These are phyloP conservation scores for Mayetiola destructor DNA, from an alignment of 2,888 invertebrate genomes.

Conservation along the genomic window DNA sequence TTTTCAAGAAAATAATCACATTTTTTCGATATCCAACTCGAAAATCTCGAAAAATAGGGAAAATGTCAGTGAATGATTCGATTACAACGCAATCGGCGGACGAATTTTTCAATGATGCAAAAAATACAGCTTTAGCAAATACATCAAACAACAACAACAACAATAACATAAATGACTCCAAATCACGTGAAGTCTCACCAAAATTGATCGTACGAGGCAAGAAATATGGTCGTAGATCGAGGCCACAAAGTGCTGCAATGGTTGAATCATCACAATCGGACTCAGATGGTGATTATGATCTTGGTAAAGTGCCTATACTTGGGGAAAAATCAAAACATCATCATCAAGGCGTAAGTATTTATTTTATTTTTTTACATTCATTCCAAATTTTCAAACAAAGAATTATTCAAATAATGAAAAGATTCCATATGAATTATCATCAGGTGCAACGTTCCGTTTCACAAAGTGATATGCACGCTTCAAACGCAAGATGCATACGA, in stretches of 20 bases:
- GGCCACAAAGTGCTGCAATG: slow-evolving; percentile 39
- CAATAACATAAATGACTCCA: slow-evolving; percentile 38
- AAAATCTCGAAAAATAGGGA: too few species aligned
- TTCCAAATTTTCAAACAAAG: neutral
- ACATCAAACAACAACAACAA: too few species aligned
- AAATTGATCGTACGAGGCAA: slow-evolving; percentile 59
- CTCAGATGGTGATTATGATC: slow-evolving; percentile 28
- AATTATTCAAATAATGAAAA: too few species aligned
- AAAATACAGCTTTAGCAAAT: too few species aligned
- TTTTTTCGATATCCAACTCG: too few species aligned
- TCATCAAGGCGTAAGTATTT: slow-evolving; percentile 2
- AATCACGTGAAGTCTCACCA: slow-evolving; percentile 56
- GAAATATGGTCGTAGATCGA: slow-evolving; percentile 58
- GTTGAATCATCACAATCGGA: slow-evolving; percentile 29
- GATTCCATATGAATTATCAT: neutral
- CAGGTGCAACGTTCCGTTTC: slow-evolving; percentile 42
- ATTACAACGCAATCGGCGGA: too few species aligned
- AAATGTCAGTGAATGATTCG: too few species aligned
- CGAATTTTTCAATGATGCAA: too few species aligned
- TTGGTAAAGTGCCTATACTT: neutral
- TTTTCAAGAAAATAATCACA: too few species aligned
- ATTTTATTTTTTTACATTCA: neutral
- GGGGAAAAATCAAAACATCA: neutral
- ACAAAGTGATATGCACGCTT: slow-evolving; percentile 39
- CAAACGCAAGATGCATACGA: slow-evolving; percentile 31